These are phyloP conservation scores for Drosophila pseudotalamancana DNA, from an alignment of 2,888 invertebrate species.

Conservation along the genomic window DNA sequence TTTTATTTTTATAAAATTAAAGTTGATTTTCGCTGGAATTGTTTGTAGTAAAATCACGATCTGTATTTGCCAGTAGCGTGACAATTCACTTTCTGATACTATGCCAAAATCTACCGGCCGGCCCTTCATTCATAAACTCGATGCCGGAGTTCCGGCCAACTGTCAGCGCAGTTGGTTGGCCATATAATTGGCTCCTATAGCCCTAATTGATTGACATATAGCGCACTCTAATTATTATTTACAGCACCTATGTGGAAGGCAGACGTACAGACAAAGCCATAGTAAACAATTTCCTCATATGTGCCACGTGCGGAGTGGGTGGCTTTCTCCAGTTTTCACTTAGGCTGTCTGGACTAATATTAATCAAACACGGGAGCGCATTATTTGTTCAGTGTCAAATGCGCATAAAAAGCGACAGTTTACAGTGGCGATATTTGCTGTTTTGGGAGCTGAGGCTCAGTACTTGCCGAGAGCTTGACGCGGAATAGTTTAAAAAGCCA, in stretches of 20 bases:
- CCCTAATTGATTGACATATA: constrained; percentile 68
- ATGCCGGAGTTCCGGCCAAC: constrained; percentile 4
- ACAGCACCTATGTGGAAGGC: constrained; percentile 30
- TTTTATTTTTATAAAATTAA: constrained; percentile 16
- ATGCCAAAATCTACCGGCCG: background rate
- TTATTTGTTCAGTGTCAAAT: constrained; percentile 68
- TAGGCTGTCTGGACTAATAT: constrained; percentile 61
- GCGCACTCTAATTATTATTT: constrained; percentile 75
- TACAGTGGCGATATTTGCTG: constrained; percentile 27
- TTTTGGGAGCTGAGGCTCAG: constrained; percentile 15
- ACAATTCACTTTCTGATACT: too few species aligned
- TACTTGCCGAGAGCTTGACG: constrained; percentile 23
- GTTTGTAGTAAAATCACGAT: constrained; percentile 12
- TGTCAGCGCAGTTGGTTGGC: constrained; percentile 23
- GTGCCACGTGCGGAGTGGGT: background rate
- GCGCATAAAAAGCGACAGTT: constrained; percentile 28
- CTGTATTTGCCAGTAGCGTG: constrained; percentile 40
- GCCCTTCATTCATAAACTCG: constrained; percentile 46
- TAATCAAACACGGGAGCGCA: constrained; percentile 68
- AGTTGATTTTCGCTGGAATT: constrained; percentile 19
- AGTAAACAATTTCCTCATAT: constrained; percentile 50
- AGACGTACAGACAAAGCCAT: constrained; percentile 25
- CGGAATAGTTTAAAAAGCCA: constrained; percentile 39
- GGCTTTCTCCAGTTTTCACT: constrained; percentile 18
- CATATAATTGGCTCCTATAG: constrained; percentile 58